Conservation (phyloP, 2,113 vertebrate species). For the Phodopus roborovskii region DNA sequence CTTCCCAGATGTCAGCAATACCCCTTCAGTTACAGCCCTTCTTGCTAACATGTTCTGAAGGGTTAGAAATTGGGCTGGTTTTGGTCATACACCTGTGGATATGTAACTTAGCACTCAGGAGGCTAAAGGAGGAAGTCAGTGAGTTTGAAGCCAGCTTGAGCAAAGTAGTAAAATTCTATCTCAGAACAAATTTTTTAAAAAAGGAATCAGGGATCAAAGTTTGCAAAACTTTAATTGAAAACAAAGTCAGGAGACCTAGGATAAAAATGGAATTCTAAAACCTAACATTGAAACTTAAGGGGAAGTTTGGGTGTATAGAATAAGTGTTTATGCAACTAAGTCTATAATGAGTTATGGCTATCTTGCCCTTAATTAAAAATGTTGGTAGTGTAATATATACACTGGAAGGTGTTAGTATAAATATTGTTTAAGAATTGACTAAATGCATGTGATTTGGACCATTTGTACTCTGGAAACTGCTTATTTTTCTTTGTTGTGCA, state of each 20-base stretch:
- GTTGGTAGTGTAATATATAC: neutral
- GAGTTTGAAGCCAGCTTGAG: neutral
- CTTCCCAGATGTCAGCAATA: neutral
- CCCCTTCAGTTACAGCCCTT: neutral
- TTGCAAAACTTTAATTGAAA: neutral
- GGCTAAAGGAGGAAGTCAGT: neutral
- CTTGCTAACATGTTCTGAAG: neutral
- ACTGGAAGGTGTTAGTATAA: neutral
- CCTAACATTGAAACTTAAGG: conserved; percentile 15
- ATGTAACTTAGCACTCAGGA: neutral
- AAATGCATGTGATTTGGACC: neutral
- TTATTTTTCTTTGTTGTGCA: conserved; percentile 25
- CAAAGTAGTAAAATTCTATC: neutral
- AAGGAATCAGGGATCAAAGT: neutral
- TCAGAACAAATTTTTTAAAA: neutral
- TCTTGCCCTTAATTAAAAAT: conserved; percentile 25
- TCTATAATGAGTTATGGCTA: neutral
- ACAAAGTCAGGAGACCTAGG: neutral
- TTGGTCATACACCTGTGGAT: neutral
- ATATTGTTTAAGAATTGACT: neutral
- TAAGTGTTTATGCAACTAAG: conserved; percentile 3
- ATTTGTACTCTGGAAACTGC: conserved; percentile 13
- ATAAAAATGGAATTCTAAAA: conserved; percentile 22
- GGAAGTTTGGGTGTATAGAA: neutral
- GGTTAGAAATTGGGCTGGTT: neutral